Percentiles rank a stretch among this genome's conserved stretches.
Evolutionary conservation across 2,888 invertebrate species (phyloP).

Genomic region (Plebejus argus): DNA sequence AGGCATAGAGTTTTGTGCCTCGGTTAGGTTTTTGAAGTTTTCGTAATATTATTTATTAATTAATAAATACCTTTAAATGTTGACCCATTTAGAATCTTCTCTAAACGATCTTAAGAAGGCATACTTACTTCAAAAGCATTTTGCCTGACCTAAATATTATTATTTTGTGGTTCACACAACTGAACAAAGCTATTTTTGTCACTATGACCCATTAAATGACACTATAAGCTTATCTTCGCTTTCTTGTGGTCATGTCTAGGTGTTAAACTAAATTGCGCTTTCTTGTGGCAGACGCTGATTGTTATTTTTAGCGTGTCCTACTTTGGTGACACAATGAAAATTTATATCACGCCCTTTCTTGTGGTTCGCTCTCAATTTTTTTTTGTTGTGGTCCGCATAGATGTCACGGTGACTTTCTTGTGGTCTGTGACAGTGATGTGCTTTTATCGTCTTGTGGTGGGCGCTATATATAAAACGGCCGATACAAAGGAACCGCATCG

Average conservation of each 20-base stretch:
- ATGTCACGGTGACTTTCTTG: neutral
- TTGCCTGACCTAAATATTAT: neutral
- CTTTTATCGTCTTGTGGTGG: constrained; percentile 44
- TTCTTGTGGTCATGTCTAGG: neutral
- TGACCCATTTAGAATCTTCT: too few species aligned
- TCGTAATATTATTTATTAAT: too few species aligned
- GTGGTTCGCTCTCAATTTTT: constrained; percentile 42
- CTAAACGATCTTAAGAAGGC: too few species aligned
- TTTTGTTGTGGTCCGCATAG: neutral
- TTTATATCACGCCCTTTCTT: constrained; percentile 43
- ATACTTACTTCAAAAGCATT: too few species aligned
- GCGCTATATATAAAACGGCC: constrained; percentile 51
- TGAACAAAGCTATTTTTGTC: constrained; percentile 1
- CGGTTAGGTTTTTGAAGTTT: too few species aligned
- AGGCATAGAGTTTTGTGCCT: too few species aligned
- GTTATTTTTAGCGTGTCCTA: constrained; percentile 14
- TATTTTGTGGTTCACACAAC: neutral
- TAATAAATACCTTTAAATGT: too few species aligned
- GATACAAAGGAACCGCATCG: constrained; percentile 75
- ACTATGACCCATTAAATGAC: neutral
- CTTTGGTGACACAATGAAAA: constrained; percentile 14
- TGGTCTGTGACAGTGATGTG: constrained; percentile 23
- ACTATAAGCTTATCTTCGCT: neutral
- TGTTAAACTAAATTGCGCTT: constrained; percentile 29
- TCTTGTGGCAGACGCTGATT: constrained; percentile 44